A percentile compares a stretch with the other conserved stretches of the same genome.
Evolutionary conservation across 2,113 vertebrate genomes (phyloP).

Genomic region (Brienomyrus longianalis): DNA sequence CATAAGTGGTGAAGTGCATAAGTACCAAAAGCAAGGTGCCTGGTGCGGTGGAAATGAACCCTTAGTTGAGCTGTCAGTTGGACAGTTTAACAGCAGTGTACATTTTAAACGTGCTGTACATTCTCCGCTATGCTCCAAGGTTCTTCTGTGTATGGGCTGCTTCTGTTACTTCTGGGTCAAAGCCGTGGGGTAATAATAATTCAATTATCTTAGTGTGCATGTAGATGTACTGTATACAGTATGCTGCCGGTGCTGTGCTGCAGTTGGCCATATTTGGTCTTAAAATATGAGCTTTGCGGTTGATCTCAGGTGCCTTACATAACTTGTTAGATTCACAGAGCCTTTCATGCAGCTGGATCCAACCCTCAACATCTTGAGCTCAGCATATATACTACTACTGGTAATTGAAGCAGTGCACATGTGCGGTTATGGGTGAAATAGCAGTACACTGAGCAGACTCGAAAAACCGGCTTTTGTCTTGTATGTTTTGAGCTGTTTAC

Average conservation of each 20-base stretch:
- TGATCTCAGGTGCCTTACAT: background rate
- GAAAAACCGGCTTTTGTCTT: background rate
- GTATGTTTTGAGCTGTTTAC: slow-evolving; percentile 16
- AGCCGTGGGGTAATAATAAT: too few species aligned
- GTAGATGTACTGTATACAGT: background rate
- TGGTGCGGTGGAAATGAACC: too few species aligned
- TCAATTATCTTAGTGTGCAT: too few species aligned
- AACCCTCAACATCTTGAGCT: background rate
- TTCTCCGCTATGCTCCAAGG: too few species aligned
- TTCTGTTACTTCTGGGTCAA: too few species aligned
- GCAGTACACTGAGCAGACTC: background rate
- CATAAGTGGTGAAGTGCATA: too few species aligned
- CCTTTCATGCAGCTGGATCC: background rate
- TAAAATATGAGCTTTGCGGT: background rate
- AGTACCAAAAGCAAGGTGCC: too few species aligned
- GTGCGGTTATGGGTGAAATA: background rate
- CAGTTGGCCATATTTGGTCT: background rate
- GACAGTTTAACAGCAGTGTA: too few species aligned
- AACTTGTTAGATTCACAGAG: background rate
- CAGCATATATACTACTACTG: background rate
- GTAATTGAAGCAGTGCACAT: background rate
- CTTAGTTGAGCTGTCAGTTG: too few species aligned
- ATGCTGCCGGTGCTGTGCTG: background rate
- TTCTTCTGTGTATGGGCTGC: too few species aligned
- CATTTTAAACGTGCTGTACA: too few species aligned